phyloP scores from a whole-genome alignment of 2,113 vertebrate species.

The Thryonomys swinderianus region DNA sequence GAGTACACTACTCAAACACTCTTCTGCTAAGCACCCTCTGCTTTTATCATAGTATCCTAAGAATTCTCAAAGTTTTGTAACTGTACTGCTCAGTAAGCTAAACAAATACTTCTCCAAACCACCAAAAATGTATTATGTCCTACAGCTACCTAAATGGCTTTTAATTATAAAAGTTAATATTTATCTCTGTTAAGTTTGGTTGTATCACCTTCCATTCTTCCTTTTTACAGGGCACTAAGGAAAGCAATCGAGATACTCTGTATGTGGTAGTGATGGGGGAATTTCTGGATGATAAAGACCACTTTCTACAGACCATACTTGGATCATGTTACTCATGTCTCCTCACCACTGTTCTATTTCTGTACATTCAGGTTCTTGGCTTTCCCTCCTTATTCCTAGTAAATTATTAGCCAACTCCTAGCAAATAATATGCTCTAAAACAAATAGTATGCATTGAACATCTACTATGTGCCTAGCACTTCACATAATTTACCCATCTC shows the following conservation, averaged over 20 bases:
- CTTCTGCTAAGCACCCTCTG: background rate
- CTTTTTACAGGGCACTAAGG: background rate
- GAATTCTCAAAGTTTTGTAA: background rate
- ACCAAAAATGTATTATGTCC: background rate
- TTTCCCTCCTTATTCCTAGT: background rate
- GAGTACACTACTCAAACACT: background rate
- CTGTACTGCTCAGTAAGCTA: background rate
- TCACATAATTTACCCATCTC: background rate
- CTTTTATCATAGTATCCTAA: background rate
- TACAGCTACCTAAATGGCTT: background rate
- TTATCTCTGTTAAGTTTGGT: background rate
- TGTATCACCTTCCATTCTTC: background rate
- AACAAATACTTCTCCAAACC: background rate
- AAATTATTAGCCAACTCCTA: background rate
- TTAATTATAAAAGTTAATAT: background rate
- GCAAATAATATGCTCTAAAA: conserved; percentile 3
- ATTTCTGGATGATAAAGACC: background rate
- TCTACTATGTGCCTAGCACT: background rate
- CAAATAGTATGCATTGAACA: background rate
- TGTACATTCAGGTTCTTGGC: background rate
- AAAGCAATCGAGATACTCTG: background rate
- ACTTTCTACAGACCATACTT: background rate
- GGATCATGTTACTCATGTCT: background rate
- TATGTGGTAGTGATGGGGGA: too few species aligned
- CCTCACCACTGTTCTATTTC: background rate